phyloP scores from a whole-genome alignment of 2,888 invertebrate species.

The Hylaea fasciaria region DNA sequence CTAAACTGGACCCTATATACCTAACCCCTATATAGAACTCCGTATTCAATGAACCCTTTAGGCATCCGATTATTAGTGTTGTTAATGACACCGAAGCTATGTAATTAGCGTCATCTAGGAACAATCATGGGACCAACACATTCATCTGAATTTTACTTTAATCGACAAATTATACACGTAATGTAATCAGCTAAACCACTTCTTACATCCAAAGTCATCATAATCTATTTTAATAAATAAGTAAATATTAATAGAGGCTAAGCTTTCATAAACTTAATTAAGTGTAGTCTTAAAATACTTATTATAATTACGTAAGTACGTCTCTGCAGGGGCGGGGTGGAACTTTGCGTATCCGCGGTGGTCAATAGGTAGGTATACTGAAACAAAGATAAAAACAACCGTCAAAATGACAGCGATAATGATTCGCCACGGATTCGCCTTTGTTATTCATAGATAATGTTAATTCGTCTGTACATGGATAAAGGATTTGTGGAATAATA shows the following conservation, averaged over 20 bases:
- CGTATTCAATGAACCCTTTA: too few relatives aligned
- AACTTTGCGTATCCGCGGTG: background rate
- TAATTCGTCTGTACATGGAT: too few relatives aligned
- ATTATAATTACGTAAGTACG: slow-evolving; percentile 19
- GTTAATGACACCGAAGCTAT: too few relatives aligned
- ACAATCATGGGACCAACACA: background rate
- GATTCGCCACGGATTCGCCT: too few relatives aligned
- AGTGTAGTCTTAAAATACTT: slow-evolving; percentile 34
- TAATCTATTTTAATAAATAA: slow-evolving; percentile 27
- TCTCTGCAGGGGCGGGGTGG: slow-evolving; percentile 4
- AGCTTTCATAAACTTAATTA: slow-evolving; percentile 46
- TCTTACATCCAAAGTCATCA: slow-evolving; percentile 13
- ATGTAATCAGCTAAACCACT: slow-evolving; percentile 12
- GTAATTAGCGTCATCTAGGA: too few relatives aligned
- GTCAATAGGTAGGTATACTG: slow-evolving; percentile 35
- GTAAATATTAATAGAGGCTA: slow-evolving; percentile 45
- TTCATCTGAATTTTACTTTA: slow-evolving; percentile 14
- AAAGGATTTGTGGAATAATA: too few relatives aligned
- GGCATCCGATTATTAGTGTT: too few relatives aligned
- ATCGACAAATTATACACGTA: slow-evolving; percentile 13
- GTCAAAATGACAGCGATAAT: too few relatives aligned
- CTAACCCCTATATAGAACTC: too few relatives aligned
- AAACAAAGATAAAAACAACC: slow-evolving; percentile 8
- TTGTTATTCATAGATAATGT: too few relatives aligned
- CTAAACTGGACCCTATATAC: too few relatives aligned